Percentiles rank a stretch among this genome's conserved stretches.
Evolutionary conservation across 2,888 invertebrate genomes (phyloP).

Genomic region (Papilio protenor): DNA sequence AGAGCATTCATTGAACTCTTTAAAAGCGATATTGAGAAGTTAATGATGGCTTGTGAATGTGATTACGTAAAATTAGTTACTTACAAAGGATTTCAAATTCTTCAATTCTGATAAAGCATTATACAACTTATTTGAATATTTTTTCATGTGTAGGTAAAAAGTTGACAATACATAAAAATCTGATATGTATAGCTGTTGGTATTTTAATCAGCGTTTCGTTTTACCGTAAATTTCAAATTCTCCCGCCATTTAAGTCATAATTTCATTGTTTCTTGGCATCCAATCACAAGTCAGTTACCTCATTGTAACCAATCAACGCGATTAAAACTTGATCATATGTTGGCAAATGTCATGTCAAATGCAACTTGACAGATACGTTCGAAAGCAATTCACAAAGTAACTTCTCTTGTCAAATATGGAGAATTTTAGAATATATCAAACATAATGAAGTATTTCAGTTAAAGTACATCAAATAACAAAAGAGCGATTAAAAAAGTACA

Average conservation of each 20-base stretch:
- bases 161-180: background rate
- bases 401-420: background rate
- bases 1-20: conserved; percentile 33
- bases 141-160: background rate
- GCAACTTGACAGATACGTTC: conserved; percentile 48
- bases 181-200: no score
- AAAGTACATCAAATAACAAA: background rate
- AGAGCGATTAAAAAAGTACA: background rate
- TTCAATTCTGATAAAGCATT: background rate
- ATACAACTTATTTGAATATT: background rate
- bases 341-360: conserved; percentile 55
- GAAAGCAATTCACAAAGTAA: conserved; percentile 10
- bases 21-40: background rate
- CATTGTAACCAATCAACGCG: conserved; percentile 52
- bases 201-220: background rate
- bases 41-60: background rate
- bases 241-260: conserved; percentile 12
- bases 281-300: conserved; percentile 17
- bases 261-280: background rate
- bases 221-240: background rate
- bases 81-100: background rate
- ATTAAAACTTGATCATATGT: conserved; percentile 54
- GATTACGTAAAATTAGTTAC: no score
- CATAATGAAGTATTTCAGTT: background rate
- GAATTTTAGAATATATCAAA: background rate